Evolutionary conservation across 2,113 vertebrate genomes (phyloP).

Genomic region (Hiodon tergisus): DNA sequence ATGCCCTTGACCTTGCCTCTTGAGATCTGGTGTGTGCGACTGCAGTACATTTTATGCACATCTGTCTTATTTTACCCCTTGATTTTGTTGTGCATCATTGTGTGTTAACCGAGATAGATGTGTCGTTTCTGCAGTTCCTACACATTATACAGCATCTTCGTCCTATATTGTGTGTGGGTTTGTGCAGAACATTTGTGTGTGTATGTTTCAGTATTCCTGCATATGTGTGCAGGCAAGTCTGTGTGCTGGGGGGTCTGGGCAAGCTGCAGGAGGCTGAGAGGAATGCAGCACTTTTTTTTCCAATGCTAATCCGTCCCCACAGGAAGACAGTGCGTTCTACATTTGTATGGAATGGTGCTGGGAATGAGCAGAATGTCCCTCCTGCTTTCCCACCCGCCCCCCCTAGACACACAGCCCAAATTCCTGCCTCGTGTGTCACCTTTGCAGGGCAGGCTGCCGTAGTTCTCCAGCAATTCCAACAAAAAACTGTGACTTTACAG

Average conservation of each 20-base stretch:
- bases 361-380: slow-evolving; percentile 33
- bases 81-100: too few species aligned
- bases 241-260: slow-evolving; percentile 37
- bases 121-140: too few species aligned
- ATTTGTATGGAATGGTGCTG: slow-evolving; percentile 40
- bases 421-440: neutral
- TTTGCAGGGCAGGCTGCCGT: neutral
- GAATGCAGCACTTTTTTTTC: slow-evolving; percentile 33
- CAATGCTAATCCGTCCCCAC: slow-evolving; percentile 44
- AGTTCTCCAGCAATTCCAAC: neutral
- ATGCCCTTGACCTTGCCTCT: too few species aligned
- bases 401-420: slow-evolving; percentile 16
- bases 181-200: neutral
- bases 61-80: too few species aligned
- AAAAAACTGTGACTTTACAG: neutral
- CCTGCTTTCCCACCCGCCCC: slow-evolving; percentile 13
- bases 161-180: neutral
- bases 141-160: neutral
- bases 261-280: slow-evolving; percentile 20
- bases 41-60: too few species aligned
- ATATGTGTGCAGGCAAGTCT: slow-evolving; percentile 24
- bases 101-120: too few species aligned
- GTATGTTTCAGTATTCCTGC: neutral
- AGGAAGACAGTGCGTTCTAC: slow-evolving; percentile 40
- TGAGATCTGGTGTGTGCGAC: too few species aligned